These are phyloP conservation scores for Boloria euphrosyne DNA, from an alignment of 2,888 invertebrate species.

Conservation along the genomic window DNA sequence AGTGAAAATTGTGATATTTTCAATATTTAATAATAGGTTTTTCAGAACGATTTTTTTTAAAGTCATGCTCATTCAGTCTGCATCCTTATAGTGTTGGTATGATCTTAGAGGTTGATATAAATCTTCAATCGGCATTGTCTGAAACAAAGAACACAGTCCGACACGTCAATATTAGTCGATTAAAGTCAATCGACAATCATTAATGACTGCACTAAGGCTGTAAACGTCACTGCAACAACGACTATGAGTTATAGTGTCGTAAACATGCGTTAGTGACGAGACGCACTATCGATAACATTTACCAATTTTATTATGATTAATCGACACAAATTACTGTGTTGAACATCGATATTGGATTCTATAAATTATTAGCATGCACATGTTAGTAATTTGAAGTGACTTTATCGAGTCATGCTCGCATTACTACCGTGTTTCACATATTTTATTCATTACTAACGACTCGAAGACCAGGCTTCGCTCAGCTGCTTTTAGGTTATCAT, in stretches of 20 bases:
- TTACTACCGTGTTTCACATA: too few relatives aligned
- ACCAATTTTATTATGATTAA: slow-evolving; percentile 36
- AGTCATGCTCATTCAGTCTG: too few relatives aligned
- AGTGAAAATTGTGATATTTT: too few relatives aligned
- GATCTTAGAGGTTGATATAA: slow-evolving; percentile 27
- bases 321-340: slow-evolving; percentile 32
- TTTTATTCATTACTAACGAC: too few relatives aligned
- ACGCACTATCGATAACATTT: slow-evolving; percentile 36
- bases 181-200: slow-evolving; percentile 59
- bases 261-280: slow-evolving; percentile 61
- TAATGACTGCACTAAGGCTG: slow-evolving; percentile 60
- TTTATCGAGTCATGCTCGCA: too few relatives aligned
- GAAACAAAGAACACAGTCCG: slow-evolving; percentile 45
- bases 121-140: slow-evolving; percentile 37
- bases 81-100: neutral
- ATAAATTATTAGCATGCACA: slow-evolving; percentile 17
- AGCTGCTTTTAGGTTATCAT: too few relatives aligned
- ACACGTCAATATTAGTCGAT: slow-evolving; percentile 58
- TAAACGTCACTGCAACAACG: slow-evolving; percentile 64
- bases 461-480: too few relatives aligned
- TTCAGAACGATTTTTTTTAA: too few relatives aligned
- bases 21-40: too few relatives aligned
- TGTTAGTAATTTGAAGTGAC: neutral
- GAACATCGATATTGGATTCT: slow-evolving; percentile 17
- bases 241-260: slow-evolving; percentile 67